Base-by-base conservation (phyloP, 1,140 invertebrate genomes). In the Rhyacophila brunnea region DNA sequence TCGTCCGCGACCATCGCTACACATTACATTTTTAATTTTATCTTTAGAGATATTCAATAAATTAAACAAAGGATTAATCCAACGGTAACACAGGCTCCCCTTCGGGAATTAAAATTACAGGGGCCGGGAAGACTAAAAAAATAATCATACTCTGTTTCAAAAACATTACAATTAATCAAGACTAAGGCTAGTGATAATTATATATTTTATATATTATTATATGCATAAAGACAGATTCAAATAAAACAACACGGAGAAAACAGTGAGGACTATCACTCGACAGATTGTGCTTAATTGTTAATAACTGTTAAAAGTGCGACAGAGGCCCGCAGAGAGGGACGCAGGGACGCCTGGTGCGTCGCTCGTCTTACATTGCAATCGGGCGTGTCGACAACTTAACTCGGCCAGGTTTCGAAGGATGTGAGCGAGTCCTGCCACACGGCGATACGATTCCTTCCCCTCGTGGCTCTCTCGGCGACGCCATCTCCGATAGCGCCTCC, bases 81-180 rank as follows among this genome's bases (percentile, higher is more conserved):
- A 34, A 48, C 17, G 45, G 54, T 54, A 58, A 58, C 23, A 56
- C 28, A 59, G 58, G 61, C 56, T 45, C 53, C 47, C 51, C 34
- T 50, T 52, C 47, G 58, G 43, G 52, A 28, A 48, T 59, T 59
- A 59, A 58, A 42, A 54, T 55, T 58, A 63, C 61, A 63, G 46
- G 58, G 50, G 56, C 61, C 61, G 55, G 61, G 61, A 63, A 63
- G 61, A 63, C 61, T 63, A 63, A 63, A 63, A 28, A 54, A 59
- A 63, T 53, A 62, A 53, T 49, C 43, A 56, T 54, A 58, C 18
- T 36, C 54, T 59, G 58, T 55, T 59, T 48, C 54, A 23, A 51
- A 60, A 59, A 60, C 51, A 59, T 56, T 64, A 64, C 57, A 64
- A 59, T 60, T 20, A 34, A 50, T 58, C 49, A 58, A 56, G 53